Base-by-base conservation (phyloP, 2,888 invertebrate species). In the Dione juno region DNA sequence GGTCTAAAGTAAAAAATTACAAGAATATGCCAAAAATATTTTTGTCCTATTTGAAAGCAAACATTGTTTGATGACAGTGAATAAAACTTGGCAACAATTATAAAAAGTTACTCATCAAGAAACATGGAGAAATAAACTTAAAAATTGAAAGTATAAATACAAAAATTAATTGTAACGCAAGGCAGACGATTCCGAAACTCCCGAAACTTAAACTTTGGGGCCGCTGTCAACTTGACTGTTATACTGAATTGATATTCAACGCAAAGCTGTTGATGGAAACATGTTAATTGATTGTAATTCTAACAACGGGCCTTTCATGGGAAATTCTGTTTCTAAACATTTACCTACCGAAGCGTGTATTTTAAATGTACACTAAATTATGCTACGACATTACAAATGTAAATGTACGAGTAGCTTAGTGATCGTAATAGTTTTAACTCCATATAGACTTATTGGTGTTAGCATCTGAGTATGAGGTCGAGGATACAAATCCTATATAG, bases 241-340 rank as follows among this genome's bases (percentile, higher is more conserved):
- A n/a, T n/a, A 73, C 28, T 65, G 53, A 35, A 57, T 72, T 69
- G 64, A 59, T 65, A 72, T 72, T 69, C 69, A 28, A 21, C 48
- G 21, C 64, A 53, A 71, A 66, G 35, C 67, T 48, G 21, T 54
- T 40, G 11, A 53, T 59, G 35, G 68, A 66, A 70, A 66, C 66
- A 66, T 66, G 73, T 43, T 70, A 70, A 70, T 57, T 67, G 70
- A 54, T 70, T 70, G 48, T 67, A n/a, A 50, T 59, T 40, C 48
- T 21, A 16, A 53, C 19, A 68, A 52, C 21, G 50, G 50, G 16
- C 45, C 61, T 61, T 53, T 53, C 35, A 52, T 40, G n/a, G 10
- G 53, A 11, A 52, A 48, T n/a, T 63, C 52, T n/a, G 21, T 41
- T 41, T 21, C 43, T 19, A 59, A 59, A 41, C 59, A 59, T 40